These are phyloP conservation scores for Dromococcyx pavoninus DNA, from an alignment of 2,797 vertebrate species.

Conservation along the genomic window DNA sequence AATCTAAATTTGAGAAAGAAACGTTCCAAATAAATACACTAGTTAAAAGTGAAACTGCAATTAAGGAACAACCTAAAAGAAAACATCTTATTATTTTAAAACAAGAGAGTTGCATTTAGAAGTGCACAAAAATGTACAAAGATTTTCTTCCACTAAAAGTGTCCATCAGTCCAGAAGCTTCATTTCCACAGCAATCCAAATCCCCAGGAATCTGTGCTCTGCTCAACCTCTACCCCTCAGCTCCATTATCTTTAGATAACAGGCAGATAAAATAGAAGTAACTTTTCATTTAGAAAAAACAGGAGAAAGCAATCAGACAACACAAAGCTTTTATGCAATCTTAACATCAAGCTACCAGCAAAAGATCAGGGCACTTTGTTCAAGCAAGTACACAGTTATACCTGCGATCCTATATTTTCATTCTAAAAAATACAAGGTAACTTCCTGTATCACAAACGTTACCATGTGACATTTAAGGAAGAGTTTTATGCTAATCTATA, in stretches of 20 bases:
- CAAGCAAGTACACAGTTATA: not conserved
- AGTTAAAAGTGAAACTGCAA: not conserved
- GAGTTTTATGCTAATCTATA: not conserved
- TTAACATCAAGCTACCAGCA: not conserved
- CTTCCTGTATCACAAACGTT: not conserved
- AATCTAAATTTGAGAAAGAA: not conserved
- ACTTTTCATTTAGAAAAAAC: not conserved
- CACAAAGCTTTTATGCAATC: not conserved
- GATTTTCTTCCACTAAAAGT: not conserved
- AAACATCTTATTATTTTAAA: not conserved
- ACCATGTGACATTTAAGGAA: not conserved
- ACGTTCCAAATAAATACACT: not conserved
- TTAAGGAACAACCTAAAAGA: not conserved
- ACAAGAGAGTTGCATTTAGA: not conserved
- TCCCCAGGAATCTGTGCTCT: not conserved
- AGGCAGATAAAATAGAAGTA: not conserved
- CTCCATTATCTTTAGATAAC: not conserved
- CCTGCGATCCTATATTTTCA: not conserved
- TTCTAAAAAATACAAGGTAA: not conserved
- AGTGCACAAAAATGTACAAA: not conserved
- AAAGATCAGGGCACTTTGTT: not conserved
- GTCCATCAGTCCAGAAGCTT: not conserved
- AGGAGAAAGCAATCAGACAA: not conserved
- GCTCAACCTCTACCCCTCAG: not conserved
- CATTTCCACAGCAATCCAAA: not conserved